Percentiles rank a stretch among this genome's conserved stretches.
These are phyloP conservation scores for Spatula clypeata DNA, from an alignment of 2,797 vertebrate genomes.

Conservation along the genomic window DNA sequence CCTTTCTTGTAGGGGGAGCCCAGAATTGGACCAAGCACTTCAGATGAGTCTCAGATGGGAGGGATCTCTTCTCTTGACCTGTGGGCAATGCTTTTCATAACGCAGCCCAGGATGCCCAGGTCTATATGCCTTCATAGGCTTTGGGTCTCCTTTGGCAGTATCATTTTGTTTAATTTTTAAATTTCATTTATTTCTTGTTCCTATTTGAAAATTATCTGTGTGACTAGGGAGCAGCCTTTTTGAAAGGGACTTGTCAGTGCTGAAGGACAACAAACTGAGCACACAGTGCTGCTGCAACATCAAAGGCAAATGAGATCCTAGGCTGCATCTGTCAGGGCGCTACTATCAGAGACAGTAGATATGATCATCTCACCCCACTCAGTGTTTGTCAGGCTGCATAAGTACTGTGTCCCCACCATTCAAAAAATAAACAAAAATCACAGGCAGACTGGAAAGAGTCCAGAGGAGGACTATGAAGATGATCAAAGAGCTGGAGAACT, in stretches of 20 bases:
- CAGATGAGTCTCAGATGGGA: background rate
- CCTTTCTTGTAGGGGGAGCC: background rate
- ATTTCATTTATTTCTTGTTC: background rate
- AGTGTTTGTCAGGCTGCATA: background rate
- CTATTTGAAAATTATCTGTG: background rate
- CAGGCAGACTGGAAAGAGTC: background rate
- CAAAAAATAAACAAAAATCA: background rate
- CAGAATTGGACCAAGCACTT: background rate
- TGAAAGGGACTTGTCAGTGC: background rate
- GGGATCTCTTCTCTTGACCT: background rate
- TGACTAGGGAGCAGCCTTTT: background rate
- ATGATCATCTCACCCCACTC: too few species aligned
- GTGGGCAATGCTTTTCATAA: background rate
- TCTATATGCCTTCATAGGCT: background rate
- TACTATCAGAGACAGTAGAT: background rate
- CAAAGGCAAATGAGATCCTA: background rate
- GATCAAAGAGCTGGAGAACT: background rate
- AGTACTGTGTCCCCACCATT: background rate
- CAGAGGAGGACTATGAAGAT: background rate
- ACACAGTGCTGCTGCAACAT: background rate
- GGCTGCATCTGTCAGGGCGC: background rate
- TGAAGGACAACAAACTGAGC: background rate
- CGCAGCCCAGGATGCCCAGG: background rate
- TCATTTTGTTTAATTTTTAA: background rate
- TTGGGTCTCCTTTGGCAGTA: background rate